These are phyloP conservation scores for Mugil cephalus DNA, from an alignment of 2,113 vertebrate species.

Conservation along the genomic window DNA sequence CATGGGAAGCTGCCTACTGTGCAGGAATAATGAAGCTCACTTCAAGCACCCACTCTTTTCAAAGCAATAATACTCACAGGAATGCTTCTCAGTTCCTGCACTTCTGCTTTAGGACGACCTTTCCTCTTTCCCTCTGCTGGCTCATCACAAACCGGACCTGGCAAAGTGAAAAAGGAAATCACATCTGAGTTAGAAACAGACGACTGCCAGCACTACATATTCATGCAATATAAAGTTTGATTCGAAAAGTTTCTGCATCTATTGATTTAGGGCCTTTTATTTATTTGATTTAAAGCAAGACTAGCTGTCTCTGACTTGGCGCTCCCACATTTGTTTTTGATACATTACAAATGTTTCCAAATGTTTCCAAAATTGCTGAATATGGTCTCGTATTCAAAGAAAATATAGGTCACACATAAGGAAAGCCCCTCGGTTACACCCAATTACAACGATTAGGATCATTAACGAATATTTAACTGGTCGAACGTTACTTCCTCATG, in stretches of 20 bases:
- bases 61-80: slow-evolving; percentile 87
- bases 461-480: background rate
- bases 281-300: background rate
- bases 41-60: slow-evolving; percentile 41
- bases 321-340: background rate
- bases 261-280: slow-evolving; percentile 1
- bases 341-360: background rate
- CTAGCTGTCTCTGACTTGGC: background rate
- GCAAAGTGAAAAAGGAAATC: slow-evolving; percentile 19
- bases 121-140: slow-evolving; percentile 92
- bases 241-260: background rate
- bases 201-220: slow-evolving; percentile 3
- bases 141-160: slow-evolving; percentile 88
- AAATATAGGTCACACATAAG: no score
- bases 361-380: background rate
- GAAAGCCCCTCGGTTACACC: no score
- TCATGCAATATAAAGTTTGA: slow-evolving; percentile 10
- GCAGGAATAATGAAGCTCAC: slow-evolving; percentile 42
- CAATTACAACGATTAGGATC: background rate
- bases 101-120: slow-evolving; percentile 91
- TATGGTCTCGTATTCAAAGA: slow-evolving; percentile 17
- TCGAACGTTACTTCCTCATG: background rate
- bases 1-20: slow-evolving; percentile 40
- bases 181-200: slow-evolving; percentile 14
- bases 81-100: slow-evolving; percentile 93